A percentile compares a stretch with the other conserved stretches of the same genome.
These are phyloP conservation scores for Theristicus caerulescens DNA, from an alignment of 2,113 vertebrate species.

Conservation along the genomic window DNA sequence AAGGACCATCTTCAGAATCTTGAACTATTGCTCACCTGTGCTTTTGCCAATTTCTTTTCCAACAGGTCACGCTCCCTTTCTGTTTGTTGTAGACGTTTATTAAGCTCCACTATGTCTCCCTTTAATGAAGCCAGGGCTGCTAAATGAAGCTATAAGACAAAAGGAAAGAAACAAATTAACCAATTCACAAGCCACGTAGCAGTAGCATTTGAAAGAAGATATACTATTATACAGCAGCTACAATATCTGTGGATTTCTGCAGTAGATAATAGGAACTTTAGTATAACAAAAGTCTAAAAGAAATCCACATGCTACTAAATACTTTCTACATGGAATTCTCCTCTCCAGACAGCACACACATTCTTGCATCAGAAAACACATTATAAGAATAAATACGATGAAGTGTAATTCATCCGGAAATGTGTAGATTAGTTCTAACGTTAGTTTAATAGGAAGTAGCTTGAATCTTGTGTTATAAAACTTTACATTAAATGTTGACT, in stretches of 20 bases:
- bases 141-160: constrained; percentile 79
- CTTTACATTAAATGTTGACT: background rate
- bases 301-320: background rate
- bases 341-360: background rate
- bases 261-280: background rate
- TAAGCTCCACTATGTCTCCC: constrained; percentile 85
- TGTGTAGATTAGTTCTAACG: fast-evolving
- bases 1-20: background rate
- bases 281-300: background rate
- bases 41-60: constrained; percentile 86
- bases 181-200: background rate
- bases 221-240: background rate
- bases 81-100: constrained; percentile 85
- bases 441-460: background rate
- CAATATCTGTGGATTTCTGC: background rate
- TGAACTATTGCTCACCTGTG: constrained; percentile 77
- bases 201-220: background rate
- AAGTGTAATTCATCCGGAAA: background rate
- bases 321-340: background rate
- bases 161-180: constrained; percentile 13
- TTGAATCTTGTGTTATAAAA: background rate
- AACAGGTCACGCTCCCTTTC: constrained; percentile 83
- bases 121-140: constrained; percentile 88
- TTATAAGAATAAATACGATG: background rate
- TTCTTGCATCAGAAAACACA: background rate